A percentile compares a stretch with the other conserved stretches of the same genome.
Conservation (phyloP, 2,113 vertebrate genomes). For the Paratilapia polleni region DNA sequence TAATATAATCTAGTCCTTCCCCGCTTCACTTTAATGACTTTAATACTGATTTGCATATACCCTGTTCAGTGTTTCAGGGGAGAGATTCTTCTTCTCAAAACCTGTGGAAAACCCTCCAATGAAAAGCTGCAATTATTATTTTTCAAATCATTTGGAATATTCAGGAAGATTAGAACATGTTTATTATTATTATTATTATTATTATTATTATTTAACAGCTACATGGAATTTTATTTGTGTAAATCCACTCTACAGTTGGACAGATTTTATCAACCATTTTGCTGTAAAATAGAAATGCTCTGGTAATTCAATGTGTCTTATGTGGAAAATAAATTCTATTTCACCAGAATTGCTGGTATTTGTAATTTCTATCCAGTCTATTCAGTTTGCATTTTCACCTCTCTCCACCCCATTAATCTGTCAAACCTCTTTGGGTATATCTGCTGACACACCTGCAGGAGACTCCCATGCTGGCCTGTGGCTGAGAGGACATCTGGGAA, state of each 20-base stretch:
- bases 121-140: background rate
- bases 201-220: background rate
- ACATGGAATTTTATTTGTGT: background rate
- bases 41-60: background rate
- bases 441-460: conserved; percentile 82
- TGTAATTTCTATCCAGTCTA: background rate
- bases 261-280: background rate
- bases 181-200: background rate
- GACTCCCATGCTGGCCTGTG: conserved; percentile 87
- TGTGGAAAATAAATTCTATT: background rate
- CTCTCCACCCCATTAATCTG: conserved; percentile 22
- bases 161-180: background rate
- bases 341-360: background rate
- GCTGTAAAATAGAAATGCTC: background rate
- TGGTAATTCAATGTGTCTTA: background rate
- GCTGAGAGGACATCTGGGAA: conserved; percentile 94
- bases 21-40: background rate
- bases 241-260: background rate
- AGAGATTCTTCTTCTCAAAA: background rate
- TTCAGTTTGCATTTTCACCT: conserved; percentile 28
- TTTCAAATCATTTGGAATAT: background rate
- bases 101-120: background rate
- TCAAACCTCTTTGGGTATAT: conserved; percentile 52
- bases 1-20: background rate
- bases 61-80: background rate